These are phyloP conservation scores for Pectinophora gossypiella DNA, from an alignment of 1,140 invertebrate genomes.

Conservation along the genomic window DNA sequence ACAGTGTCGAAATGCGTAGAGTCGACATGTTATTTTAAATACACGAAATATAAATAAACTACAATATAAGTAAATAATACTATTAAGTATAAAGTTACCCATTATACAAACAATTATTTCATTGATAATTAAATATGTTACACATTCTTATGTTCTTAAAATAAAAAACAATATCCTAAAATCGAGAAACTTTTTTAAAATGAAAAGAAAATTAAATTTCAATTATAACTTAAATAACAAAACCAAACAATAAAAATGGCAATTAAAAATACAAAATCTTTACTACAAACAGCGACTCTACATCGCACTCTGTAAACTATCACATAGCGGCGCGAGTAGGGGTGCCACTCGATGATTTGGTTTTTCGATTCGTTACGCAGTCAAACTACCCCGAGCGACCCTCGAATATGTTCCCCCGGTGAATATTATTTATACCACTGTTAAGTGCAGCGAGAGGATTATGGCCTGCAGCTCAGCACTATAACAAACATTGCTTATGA, in stretches of 20 bases:
- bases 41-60: no score
- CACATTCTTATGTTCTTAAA: no score
- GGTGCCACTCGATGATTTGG: conserved; percentile 74
- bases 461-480: conserved; percentile 66
- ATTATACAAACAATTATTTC: no score
- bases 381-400: conserved; percentile 70
- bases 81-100: no score
- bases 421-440: conserved; percentile 75
- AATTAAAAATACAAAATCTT: not conserved
- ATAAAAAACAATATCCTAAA: no score
- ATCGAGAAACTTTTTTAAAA: no score
- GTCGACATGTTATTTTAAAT: conserved; percentile 10
- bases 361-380: conserved; percentile 75
- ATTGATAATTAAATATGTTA: no score
- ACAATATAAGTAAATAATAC: no score
- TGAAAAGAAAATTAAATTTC: no score
- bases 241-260: no score
- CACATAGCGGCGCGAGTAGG: conserved; percentile 67
- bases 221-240: no score
- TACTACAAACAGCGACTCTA: conserved; percentile 38
- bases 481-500: conserved; percentile 71
- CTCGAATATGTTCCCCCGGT: conserved; percentile 71
- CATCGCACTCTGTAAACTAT: conserved; percentile 44
- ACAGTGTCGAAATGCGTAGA: conserved; percentile 30
- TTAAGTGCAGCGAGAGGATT: conserved; percentile 71